Evolutionary conservation across 2,888 invertebrate species (phyloP), one percentile per base, ranked within the genome.

Genomic region (Venustoraphidia nigricollis): DNA sequence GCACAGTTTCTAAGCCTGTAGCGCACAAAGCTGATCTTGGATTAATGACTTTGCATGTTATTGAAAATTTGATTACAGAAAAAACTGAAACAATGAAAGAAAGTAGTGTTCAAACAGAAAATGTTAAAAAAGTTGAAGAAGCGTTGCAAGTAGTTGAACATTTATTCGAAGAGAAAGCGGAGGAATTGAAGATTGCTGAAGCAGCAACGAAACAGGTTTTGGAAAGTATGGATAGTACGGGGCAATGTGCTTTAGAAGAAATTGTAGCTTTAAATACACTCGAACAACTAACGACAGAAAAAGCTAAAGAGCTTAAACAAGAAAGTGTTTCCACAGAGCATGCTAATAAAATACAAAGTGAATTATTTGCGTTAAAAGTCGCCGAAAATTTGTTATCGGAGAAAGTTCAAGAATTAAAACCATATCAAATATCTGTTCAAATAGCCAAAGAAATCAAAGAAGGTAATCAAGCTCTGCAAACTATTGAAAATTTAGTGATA

Each of bases 101-200:
- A 17, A 37, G 46, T 14, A 39, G 36, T n/a, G 44, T 38, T 41
- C 49, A 49, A 44, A n/a, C 40, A 27, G 43, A 46, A 44, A 42
- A 50, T 34, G 45, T 36, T 36, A 37, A 39, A 41, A 39, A 27
- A 42, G 41, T 46, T 10, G 17, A 47, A 11, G 46, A 46, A 46
- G 47, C 34, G 35, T 11, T 36, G 13, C 36, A 40, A 35, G 46
- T 47, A 10, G 17, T 36, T 13, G 49, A 48, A 14, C 37, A 47
- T n/a, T 14, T 41, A 9, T 11, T 27, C 10, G 3, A 41, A 41
- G 10, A 10, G 48, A 37, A 37, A 13, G 27, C 39, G 3, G 41
- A 45, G 11, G 38, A 34, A 9, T 45, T 44, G 34, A 37, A 48
- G 8, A 44, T 13, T 13, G 52, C 54, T 48, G 50, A 54, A 47